Conservation (phyloP, 2,797 vertebrate genomes). For the Gallinago solitaria region DNA sequence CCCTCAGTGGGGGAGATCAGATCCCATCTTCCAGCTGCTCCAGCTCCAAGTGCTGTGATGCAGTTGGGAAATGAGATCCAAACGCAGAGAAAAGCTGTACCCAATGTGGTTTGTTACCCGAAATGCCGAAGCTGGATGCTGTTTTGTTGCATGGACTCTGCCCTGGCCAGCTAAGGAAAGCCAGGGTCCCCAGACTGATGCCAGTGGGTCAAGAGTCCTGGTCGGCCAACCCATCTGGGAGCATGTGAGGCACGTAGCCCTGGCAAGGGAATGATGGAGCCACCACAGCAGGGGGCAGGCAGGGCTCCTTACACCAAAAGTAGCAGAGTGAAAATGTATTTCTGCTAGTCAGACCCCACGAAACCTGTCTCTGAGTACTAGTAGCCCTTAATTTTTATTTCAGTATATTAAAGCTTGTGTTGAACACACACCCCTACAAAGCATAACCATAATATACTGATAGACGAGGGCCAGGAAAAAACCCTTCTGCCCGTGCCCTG, state of each 20-base stretch:
- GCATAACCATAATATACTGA: not conserved
- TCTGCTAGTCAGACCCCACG: not conserved
- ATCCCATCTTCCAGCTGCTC: not conserved
- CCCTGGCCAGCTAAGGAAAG: accelerated
- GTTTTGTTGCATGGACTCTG: not conserved
- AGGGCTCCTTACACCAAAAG: not conserved
- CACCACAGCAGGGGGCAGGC: accelerated
- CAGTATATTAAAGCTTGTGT: not conserved
- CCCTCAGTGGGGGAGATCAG: not conserved
- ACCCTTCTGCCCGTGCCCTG: accelerated
- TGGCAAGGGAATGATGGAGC: not conserved
- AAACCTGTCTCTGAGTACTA: not conserved
- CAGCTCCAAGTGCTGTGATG: not conserved
- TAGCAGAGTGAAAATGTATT: not conserved
- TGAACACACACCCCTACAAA: not conserved
- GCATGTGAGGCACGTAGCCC: not conserved
- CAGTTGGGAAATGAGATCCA: not conserved
- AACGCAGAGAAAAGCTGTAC: not conserved
- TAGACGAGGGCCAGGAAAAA: not conserved
- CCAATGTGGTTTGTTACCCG: not conserved
- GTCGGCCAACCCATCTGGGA: accelerated
- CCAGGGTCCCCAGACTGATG: accelerated
- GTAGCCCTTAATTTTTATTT: not conserved
- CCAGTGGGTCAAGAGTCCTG: accelerated
- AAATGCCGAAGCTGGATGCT: not conserved